Percentiles rank a stretch among this genome's conserved stretches.
phyloP scores from a whole-genome alignment of 2,797 vertebrate genomes.

The Dendrocincla fuliginosa region DNA sequence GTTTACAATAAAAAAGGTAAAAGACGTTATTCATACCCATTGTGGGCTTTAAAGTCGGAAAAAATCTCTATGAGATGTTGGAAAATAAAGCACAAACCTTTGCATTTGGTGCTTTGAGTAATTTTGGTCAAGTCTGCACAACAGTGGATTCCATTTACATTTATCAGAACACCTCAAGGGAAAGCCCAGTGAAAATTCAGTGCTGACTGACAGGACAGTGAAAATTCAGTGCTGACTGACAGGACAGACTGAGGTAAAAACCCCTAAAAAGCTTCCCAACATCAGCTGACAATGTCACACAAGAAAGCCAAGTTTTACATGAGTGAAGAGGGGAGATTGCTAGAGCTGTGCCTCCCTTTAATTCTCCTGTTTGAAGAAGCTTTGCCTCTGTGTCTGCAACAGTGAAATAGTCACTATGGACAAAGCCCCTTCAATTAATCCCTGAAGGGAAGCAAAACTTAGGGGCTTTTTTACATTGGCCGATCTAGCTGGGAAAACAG shows the following conservation, averaged over 20 bases:
- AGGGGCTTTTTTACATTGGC: neutral
- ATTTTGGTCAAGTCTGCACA: neutral
- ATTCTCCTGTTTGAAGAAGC: neutral
- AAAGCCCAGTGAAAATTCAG: neutral
- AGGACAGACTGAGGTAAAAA: neutral
- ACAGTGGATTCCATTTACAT: neutral
- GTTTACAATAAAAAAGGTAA: constrained; percentile 71
- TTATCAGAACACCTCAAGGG: neutral
- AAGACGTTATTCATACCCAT: constrained; percentile 58
- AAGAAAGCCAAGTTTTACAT: neutral
- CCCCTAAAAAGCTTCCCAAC: neutral
- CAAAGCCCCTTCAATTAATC: neutral
- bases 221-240: neutral
- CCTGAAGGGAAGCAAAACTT: neutral
- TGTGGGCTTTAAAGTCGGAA: neutral
- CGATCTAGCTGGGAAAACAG: neutral
- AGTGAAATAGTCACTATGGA: neutral
- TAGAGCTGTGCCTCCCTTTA: neutral
- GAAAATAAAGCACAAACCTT: constrained; percentile 31
- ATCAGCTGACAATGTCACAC: accelerated
- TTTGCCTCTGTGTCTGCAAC: neutral
- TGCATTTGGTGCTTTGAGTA: neutral
- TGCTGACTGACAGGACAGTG: neutral
- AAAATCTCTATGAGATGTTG: neutral
- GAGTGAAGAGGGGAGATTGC: neutral